Conservation (phyloP, 2,797 vertebrate genomes). For the Staurois parvus region DNA sequence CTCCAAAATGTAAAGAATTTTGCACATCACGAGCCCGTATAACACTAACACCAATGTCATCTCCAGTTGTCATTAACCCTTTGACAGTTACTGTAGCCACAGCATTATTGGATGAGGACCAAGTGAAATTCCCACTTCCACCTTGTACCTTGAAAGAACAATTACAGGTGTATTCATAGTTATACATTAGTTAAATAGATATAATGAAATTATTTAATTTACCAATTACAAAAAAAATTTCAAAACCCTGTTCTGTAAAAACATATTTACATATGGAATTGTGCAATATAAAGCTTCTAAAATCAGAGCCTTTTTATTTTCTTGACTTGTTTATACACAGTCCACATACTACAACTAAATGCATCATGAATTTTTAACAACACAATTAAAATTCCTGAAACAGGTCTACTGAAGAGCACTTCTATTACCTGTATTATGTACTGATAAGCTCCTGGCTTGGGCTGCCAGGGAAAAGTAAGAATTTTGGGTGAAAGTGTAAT, state of each 20-base stretch:
- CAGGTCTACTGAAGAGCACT: neutral
- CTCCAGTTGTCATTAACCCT: constrained; percentile 91
- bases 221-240: neutral
- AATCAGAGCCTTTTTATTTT: too few relatives aligned
- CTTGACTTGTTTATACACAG: too few relatives aligned
- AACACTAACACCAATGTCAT: constrained; percentile 84
- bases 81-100: constrained; percentile 93
- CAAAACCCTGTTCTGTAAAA: too few relatives aligned
- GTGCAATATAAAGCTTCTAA: too few relatives aligned
- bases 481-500: constrained; percentile 88
- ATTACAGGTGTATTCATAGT: too few relatives aligned
- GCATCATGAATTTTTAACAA: too few relatives aligned
- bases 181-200: too few relatives aligned
- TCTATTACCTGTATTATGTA: constrained; percentile 88
- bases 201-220: too few relatives aligned
- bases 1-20: constrained; percentile 87
- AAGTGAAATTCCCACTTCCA: constrained; percentile 94
- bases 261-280: too few relatives aligned
- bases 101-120: constrained; percentile 87
- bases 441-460: constrained; percentile 89
- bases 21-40: constrained; percentile 89
- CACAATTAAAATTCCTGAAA: too few relatives aligned
- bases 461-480: constrained; percentile 96
- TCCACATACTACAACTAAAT: neutral
- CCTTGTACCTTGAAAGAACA: constrained; percentile 81